Evolutionary conservation across 1,140 invertebrate genomes (phyloP), one percentile per base, ranked within the genome.

Genomic region (Aethina tumida): DNA sequence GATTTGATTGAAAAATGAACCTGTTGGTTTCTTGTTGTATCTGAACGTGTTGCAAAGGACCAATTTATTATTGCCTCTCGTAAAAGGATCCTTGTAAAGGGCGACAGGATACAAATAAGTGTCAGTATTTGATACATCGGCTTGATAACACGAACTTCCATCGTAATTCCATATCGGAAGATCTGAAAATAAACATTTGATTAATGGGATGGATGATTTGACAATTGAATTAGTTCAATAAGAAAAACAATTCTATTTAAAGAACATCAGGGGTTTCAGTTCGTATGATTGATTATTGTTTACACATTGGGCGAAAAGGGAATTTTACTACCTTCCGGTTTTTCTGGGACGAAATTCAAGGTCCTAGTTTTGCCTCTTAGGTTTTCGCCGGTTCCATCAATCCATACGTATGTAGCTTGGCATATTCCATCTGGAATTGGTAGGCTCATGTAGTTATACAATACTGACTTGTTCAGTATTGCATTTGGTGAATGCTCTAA

Each of bases 121-220:
- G 51, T 96, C 92, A 0, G 88, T 90, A 49, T 85, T 84, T 32
- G 63, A 65, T n/a, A 81, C 81, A 34, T 81, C 72, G 0, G 81
- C 78, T 62, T 85, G 82, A 49, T 75, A 74, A 1, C 80, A 83
- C 1, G 81, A 84, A 47, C 85, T 89, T 6, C 92, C 92, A 62
- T 95, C 91, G 58, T 84, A 96, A 50, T 92, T 93, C 92, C 92
- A 96, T 1, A 80, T 70, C 2, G 92, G 91, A 31, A 90, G 65
- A 32, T 92, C 87, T 75, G 45, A 0, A 62, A 64, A n/a, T n/a
- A n/a, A n/a, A n/a, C n/a, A n/a, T n/a, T n/a, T n/a, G n/a, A n/a
- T n/a, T n/a, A n/a, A n/a, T n/a, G n/a, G n/a, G n/a, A n/a, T n/a
- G n/a, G n/a, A n/a, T n/a, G n/a, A n/a, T n/a, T n/a, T n/a, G n/a